phyloP scores from a whole-genome alignment of 2,113 vertebrate genomes.

The Calyptommatus sinebrachiatus region DNA sequence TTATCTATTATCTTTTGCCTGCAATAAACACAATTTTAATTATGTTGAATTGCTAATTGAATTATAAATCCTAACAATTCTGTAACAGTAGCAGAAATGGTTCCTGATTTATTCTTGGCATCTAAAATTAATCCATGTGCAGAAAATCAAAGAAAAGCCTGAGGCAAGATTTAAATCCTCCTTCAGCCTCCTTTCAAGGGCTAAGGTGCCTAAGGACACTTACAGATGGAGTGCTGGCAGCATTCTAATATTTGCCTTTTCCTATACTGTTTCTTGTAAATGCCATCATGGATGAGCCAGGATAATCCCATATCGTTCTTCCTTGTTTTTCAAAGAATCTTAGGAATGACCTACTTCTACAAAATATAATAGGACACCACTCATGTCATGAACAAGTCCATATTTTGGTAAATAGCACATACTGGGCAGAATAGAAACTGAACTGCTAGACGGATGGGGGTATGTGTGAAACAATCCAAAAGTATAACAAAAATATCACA shows the following conservation, averaged over 20 bases:
- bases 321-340: neutral
- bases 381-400: neutral
- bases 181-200: constrained; percentile 7
- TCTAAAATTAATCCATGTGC: constrained; percentile 15
- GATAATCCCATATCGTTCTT: neutral
- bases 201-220: neutral
- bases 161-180: neutral
- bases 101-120: neutral
- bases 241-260: constrained; percentile 2
- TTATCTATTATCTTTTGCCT: neutral
- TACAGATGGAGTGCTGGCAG: neutral
- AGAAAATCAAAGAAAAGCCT: neutral
- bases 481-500: neutral
- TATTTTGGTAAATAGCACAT: neutral
- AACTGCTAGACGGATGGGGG: neutral
- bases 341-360: neutral
- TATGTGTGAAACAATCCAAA: neutral
- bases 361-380: neutral
- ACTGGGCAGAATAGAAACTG: neutral
- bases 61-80: constrained; percentile 9
- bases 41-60: constrained; percentile 12
- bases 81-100: constrained; percentile 4
- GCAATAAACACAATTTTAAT: constrained; percentile 2
- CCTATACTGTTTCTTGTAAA: neutral
- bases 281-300: neutral